phyloP scores from a whole-genome alignment of 2,888 invertebrate species.

The Arge pagana region DNA sequence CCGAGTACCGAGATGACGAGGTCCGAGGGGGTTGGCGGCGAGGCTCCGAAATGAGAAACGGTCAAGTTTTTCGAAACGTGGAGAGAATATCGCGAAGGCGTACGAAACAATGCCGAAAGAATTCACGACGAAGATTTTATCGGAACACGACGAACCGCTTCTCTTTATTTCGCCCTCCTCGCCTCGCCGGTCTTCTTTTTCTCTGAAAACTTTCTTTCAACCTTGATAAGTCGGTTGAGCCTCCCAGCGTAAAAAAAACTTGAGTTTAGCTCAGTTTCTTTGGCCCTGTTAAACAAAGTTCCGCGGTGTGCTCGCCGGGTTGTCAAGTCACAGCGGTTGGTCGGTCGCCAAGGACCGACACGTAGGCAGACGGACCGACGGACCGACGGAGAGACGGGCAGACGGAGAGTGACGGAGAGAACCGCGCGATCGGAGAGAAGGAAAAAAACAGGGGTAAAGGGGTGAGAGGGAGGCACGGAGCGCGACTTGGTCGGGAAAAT shows the following conservation, averaged over 20 bases:
- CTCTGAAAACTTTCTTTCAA: constrained; percentile 37
- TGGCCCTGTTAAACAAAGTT: constrained; percentile 44
- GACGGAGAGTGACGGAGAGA: too few relatives aligned
- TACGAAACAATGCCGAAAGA: constrained; percentile 6
- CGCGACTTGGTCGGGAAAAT: too few relatives aligned
- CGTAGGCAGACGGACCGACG: too few relatives aligned
- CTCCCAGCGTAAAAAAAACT: constrained; percentile 36
- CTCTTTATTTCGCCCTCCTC: neutral
- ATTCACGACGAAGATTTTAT: constrained; percentile 17
- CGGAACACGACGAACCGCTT: constrained; percentile 1
- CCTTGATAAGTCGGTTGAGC: constrained; percentile 39
- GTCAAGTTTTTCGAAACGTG: too few relatives aligned
- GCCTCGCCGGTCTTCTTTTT: neutral
- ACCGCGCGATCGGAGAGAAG: too few relatives aligned
- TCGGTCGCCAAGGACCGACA: too few relatives aligned
- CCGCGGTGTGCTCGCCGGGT: constrained; percentile 6
- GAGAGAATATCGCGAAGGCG: neutral
- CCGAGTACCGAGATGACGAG: too few relatives aligned
- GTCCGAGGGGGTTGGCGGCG: too few relatives aligned
- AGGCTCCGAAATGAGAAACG: too few relatives aligned
- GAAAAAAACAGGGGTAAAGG: too few relatives aligned
- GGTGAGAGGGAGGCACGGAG: too few relatives aligned
- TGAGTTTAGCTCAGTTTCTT: constrained; percentile 41
- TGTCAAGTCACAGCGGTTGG: constrained; percentile 7
- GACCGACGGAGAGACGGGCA: too few relatives aligned